Percentiles rank a stretch among this genome's conserved stretches.
Evolutionary conservation across 1,140 invertebrate species (phyloP).

Genomic region (Drosophila mayri): DNA sequence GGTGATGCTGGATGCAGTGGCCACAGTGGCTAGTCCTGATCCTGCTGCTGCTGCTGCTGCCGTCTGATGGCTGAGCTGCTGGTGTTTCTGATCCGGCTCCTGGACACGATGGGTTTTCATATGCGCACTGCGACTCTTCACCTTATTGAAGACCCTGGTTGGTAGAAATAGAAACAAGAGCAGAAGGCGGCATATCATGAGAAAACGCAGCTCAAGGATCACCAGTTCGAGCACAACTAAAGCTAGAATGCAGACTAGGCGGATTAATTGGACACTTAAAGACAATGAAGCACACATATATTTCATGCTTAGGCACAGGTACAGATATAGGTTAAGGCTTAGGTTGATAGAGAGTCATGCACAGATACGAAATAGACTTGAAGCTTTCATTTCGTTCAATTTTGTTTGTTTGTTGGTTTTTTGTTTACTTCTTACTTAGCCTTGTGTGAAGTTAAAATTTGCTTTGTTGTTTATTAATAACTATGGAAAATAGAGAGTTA

Average conservation of each 20-base stretch:
- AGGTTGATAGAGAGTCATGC: constrained; percentile 51
- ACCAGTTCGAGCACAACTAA: background rate
- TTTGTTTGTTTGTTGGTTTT: constrained; percentile 15
- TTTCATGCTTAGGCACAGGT: constrained; percentile 22
- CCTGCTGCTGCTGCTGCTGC: constrained; percentile 20
- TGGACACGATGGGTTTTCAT: constrained; percentile 98
- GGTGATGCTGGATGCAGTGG: constrained; percentile 36
- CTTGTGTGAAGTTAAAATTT: constrained; percentile 77
- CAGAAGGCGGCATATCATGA: constrained; percentile 32
- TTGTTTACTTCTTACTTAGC: constrained; percentile 65
- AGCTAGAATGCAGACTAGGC: constrained; percentile 22
- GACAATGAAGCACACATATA: constrained; percentile 43
- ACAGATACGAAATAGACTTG: constrained; percentile 48
- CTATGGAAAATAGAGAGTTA: constrained; percentile 76
- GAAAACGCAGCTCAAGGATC: constrained; percentile 24
- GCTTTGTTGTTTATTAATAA: constrained; percentile 64
- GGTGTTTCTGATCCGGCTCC: constrained; percentile 87
- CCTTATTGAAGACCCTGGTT: constrained; percentile 97
- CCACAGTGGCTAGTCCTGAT: constrained; percentile 17
- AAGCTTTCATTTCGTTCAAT: constrained; percentile 10
- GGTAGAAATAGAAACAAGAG: constrained; percentile 7
- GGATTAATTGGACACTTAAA: constrained; percentile 58
- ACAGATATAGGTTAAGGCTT: background rate
- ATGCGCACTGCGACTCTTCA: constrained; percentile 98
- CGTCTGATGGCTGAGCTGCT: constrained; percentile 38